Conservation (phyloP, 2,888 invertebrate genomes). For the Adela reaumurella region DNA sequence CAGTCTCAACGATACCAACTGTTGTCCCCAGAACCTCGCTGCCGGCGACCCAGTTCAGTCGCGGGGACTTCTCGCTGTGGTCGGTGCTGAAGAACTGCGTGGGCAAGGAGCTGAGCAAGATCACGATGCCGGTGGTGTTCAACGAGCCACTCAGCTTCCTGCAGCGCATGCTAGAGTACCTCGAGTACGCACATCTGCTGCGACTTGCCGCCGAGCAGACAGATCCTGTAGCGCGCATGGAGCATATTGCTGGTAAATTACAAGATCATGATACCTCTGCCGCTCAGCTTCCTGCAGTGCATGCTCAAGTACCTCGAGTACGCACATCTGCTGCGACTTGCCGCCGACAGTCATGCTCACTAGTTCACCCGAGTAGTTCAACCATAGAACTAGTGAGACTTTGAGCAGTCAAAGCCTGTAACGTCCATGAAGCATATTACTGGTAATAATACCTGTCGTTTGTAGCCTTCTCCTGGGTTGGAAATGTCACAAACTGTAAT, state of each 20-base stretch:
- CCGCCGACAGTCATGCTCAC: too few species aligned
- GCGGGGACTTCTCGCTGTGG: slow-evolving; percentile 85
- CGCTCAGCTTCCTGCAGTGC: slow-evolving; percentile 90
- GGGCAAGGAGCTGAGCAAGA: slow-evolving; percentile 90
- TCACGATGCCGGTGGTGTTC: slow-evolving; percentile 95
- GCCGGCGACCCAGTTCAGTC: slow-evolving; percentile 70
- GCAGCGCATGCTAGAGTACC: slow-evolving; percentile 89
- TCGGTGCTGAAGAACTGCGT: slow-evolving; percentile 88
- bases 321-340: slow-evolving; percentile 67
- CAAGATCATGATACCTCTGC: slow-evolving; percentile 96
- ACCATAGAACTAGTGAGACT: too few species aligned
- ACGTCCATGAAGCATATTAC: not conserved
- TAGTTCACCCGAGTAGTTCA: too few species aligned
- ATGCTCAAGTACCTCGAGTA: slow-evolving; percentile 95
- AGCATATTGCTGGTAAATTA: slow-evolving; percentile 64
- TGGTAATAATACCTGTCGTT: not conserved
- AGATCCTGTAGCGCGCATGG: slow-evolving; percentile 79
- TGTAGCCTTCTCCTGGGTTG: too few species aligned
- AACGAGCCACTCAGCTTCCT: slow-evolving; percentile 95
- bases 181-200: slow-evolving; percentile 80
- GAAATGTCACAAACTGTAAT: too few species aligned
- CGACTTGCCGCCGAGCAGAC: slow-evolving; percentile 72
- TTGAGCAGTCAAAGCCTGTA: not conserved
- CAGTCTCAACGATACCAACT: too few species aligned
- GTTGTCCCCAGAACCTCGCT: slow-evolving; percentile 58